A percentile compares a stretch with the other conserved stretches of the same genome.
phyloP scores from a whole-genome alignment of 2,888 invertebrate genomes.

The Dryobotodes eremita region DNA sequence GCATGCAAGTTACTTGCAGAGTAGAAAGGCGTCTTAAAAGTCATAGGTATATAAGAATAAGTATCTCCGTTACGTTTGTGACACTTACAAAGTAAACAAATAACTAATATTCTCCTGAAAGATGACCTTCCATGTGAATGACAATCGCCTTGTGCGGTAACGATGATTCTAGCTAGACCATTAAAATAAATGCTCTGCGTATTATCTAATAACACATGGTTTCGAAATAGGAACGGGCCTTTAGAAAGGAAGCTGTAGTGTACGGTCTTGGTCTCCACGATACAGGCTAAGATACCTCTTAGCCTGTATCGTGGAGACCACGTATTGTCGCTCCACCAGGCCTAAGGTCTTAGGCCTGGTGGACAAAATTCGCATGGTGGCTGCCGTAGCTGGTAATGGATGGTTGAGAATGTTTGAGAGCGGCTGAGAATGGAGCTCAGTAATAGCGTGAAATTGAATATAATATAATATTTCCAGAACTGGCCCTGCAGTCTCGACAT shows the following conservation, averaged over 20 bases:
- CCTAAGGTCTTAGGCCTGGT: too few relatives aligned
- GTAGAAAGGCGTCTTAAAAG: neutral
- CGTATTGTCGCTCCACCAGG: too few relatives aligned
- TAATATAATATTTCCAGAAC: too few relatives aligned
- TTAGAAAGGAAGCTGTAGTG: neutral
- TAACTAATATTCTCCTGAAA: neutral
- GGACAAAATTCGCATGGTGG: neutral
- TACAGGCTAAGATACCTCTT: too few relatives aligned
- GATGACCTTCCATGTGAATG: neutral
- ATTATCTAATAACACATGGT: neutral
- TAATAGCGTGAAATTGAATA: too few relatives aligned
- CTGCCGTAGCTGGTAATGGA: too few relatives aligned
- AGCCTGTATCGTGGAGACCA: too few relatives aligned
- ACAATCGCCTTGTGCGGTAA: neutral
- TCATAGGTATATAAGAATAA: neutral
- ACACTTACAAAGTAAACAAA: conserved; percentile 3
- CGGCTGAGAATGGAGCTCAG: too few relatives aligned
- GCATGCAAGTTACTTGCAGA: neutral
- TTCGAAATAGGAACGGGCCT: too few relatives aligned
- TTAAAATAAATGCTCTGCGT: conserved; percentile 1
- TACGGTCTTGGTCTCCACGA: neutral
- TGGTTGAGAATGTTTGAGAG: too few relatives aligned
- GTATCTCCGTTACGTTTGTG: neutral
- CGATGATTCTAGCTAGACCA: neutral
- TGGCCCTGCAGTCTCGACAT: too few relatives aligned